Base-by-base conservation (phyloP, 2,797 vertebrate species). In the Champsocephalus gunnari region DNA sequence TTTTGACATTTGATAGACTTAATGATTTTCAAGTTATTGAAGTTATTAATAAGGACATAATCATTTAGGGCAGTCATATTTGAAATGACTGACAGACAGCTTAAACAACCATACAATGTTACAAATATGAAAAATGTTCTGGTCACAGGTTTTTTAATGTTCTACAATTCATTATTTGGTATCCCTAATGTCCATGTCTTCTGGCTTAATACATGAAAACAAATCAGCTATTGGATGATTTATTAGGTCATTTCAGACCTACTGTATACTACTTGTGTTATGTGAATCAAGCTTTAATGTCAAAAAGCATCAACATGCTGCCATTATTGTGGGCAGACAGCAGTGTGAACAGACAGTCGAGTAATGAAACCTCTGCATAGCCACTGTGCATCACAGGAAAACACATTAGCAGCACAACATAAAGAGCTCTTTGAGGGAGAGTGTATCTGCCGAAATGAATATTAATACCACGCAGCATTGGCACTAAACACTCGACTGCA, bases 391-490 rank as follows among this genome's bases (percentile, higher is more conserved):
- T 77, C 66, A 67, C 63, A 67, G 82, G 66, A 67, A 71, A 63
- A 53, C 74, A 48, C 67, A 75, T 84, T 69, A 82, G 66, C 54
- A 63, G 61, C 71, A 49, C 62, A 65, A 79, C 72, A 81, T 80
- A 73, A 79, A 82, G 69, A 75, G 75, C 73, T 45, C 47, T 76
- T 47, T 38, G 34, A 38, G 34, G 0, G 34, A 38, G 34, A 38
- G 34, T 38, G 34, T 38, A 38, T 86, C 73, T 79, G 65, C 66
- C 45, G 38, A 84, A 82, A 87, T 90, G 73, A 87, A 89, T 89
- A 90, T 87, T 88, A 82, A 91, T 91, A 85, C 75, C 55, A 32
- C 12, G 63, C 63, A 43, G 70, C 82, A 69, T 32, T 65, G 77
- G 79, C 75, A 56, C 77, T 72, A 82, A 88, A 84, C 76, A 60